These are phyloP conservation scores for Ectobius pallidus DNA, from an alignment of 2,888 invertebrate species.

Conservation along the genomic window DNA sequence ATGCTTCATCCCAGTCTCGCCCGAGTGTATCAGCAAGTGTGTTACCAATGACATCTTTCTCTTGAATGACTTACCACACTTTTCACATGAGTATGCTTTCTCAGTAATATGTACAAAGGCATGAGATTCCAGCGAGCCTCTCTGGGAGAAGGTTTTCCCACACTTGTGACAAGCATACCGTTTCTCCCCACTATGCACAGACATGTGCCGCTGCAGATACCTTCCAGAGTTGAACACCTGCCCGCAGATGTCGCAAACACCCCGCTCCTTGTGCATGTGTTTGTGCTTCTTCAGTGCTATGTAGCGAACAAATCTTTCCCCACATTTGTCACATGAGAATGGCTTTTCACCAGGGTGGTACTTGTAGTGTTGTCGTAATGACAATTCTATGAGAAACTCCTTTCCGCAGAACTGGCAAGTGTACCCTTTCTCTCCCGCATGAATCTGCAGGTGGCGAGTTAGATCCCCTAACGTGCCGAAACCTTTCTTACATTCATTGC, in stretches of 20 bases:
- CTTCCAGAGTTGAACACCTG: background rate
- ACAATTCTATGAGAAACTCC: constrained; percentile 38
- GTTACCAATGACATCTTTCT: constrained; percentile 45
- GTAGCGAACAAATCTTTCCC: background rate
- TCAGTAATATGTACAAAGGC: constrained; percentile 40
- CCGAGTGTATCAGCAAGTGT: constrained; percentile 51
- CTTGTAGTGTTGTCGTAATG: constrained; percentile 20
- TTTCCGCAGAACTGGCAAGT: constrained; percentile 34
- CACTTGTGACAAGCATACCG: constrained; percentile 39
- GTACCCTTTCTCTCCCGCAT: too few relatives aligned
- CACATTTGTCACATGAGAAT: background rate
- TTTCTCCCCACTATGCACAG: constrained; percentile 39
- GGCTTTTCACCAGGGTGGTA: background rate
- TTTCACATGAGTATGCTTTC: constrained; percentile 39
- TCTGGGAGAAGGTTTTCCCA: constrained; percentile 40
- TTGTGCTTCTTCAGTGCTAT: background rate
- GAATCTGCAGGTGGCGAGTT: too few relatives aligned
- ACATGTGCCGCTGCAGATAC: background rate
- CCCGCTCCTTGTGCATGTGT: background rate
- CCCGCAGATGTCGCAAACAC: constrained; percentile 1
- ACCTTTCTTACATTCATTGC: too few relatives aligned
- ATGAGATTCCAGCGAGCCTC: constrained; percentile 39
- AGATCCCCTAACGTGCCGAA: too few relatives aligned
- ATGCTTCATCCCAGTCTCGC: constrained; percentile 48
- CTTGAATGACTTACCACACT: constrained; percentile 31